Evolutionary conservation across 2,888 invertebrate species (phyloP).

Genomic region (Tillus elongatus): DNA sequence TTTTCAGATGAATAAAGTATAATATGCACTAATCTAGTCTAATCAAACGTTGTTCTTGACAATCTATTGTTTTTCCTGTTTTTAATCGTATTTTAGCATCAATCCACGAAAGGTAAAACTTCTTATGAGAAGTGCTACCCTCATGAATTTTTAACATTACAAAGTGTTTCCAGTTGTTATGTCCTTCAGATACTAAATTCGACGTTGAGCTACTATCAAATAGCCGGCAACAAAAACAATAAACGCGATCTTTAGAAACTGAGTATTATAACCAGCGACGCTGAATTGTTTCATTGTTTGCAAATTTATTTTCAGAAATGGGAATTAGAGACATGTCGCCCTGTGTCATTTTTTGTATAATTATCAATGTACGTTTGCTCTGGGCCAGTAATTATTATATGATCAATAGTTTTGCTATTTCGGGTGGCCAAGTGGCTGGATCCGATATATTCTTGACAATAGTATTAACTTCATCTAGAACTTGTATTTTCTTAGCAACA

Average conservation of each 20-base stretch:
- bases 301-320: constrained; percentile 8
- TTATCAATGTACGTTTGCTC: constrained; percentile 13
- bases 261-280: constrained; percentile 21
- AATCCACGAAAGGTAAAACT: constrained; percentile 8
- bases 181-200: constrained; percentile 18
- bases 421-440: constrained; percentile 14
- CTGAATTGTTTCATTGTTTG: constrained; percentile 17
- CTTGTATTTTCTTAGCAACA: constrained; percentile 14
- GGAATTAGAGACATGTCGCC: constrained; percentile 9
- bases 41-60: constrained; percentile 22
- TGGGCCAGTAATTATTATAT: constrained; percentile 17
- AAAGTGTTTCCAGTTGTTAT: constrained; percentile 20
- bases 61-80: constrained; percentile 25
- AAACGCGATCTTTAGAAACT: constrained; percentile 17
- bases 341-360: constrained; percentile 8
- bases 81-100: constrained; percentile 15
- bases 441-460: constrained; percentile 13
- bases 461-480: constrained; percentile 13
- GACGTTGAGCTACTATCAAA: constrained; percentile 15
- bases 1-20: constrained; percentile 27
- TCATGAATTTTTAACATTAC: constrained; percentile 18
- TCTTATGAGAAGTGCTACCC: constrained; percentile 10
- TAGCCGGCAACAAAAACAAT: constrained; percentile 21
- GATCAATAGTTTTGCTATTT: constrained; percentile 20
- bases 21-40: constrained; percentile 27